Conservation (phyloP, 2,888 invertebrate genomes). For the Eustalomyia histrio region DNA sequence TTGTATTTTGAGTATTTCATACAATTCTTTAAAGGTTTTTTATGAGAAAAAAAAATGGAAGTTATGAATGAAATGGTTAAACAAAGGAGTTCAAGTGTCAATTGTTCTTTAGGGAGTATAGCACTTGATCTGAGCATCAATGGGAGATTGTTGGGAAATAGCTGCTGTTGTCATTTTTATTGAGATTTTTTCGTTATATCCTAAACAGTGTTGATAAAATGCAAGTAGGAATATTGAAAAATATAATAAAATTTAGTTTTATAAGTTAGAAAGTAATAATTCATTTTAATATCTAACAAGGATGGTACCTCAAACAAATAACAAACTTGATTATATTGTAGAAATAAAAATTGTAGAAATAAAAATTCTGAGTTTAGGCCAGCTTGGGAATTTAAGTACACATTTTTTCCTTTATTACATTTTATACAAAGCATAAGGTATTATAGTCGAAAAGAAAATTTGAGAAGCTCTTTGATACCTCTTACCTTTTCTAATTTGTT, state of each 20-base stretch:
- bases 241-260: background rate
- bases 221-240: background rate
- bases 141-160: constrained; percentile 32
- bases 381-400: no score
- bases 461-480: no score
- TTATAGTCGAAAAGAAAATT: no score
- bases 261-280: no score
- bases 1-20: constrained; percentile 31
- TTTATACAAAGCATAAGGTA: no score
- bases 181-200: background rate
- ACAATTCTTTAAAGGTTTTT: constrained; percentile 15
- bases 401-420: no score
- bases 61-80: constrained; percentile 23
- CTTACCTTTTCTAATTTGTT: no score
- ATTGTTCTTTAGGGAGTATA: constrained; percentile 50
- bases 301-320: no score
- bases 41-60: constrained; percentile 1
- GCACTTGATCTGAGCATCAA: constrained; percentile 41
- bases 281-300: no score
- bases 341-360: no score
- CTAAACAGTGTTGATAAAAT: background rate
- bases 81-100: constrained; percentile 55
- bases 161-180: constrained; percentile 50
- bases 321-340: no score
- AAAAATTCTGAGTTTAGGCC: no score